Evolutionary conservation across 2,113 vertebrate species (phyloP).

Genomic region (Oreotrochilus melanogaster): DNA sequence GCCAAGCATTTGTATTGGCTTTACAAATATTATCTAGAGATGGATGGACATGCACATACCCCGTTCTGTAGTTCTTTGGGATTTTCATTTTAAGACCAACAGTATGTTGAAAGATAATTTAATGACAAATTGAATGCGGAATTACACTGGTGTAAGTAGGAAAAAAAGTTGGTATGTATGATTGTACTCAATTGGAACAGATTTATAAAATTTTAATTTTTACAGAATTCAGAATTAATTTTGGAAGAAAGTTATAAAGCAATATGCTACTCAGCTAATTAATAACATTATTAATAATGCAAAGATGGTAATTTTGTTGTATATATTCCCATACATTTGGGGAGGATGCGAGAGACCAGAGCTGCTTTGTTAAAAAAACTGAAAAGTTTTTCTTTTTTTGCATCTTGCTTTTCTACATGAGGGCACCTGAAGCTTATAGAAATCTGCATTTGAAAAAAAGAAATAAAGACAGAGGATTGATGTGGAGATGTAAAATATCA

Average conservation of each 20-base stretch:
- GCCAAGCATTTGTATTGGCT: neutral
- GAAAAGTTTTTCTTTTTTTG: neutral
- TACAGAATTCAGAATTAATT: conserved; percentile 1
- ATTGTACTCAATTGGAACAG: neutral
- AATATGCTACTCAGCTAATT: neutral
- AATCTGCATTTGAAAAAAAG: conserved; percentile 20
- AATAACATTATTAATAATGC: conserved; percentile 3
- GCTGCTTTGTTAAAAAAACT: conserved; percentile 34
- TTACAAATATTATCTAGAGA: neutral
- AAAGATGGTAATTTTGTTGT: neutral
- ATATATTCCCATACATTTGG: neutral
- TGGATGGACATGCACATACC: neutral
- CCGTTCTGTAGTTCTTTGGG: neutral
- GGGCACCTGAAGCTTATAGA: conserved; percentile 3
- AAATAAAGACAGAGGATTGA: conserved; percentile 30
- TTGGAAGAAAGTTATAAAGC: neutral
- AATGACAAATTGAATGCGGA: neutral
- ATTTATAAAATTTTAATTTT: neutral
- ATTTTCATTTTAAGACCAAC: neutral
- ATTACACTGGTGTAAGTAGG: neutral
- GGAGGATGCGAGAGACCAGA: neutral
- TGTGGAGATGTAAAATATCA: neutral
- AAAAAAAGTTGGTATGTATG: neutral
- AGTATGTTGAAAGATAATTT: neutral
- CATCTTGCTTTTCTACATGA: neutral